Evolutionary conservation across 2,888 invertebrate genomes (phyloP).

Genomic region (Acrobasis suavella): DNA sequence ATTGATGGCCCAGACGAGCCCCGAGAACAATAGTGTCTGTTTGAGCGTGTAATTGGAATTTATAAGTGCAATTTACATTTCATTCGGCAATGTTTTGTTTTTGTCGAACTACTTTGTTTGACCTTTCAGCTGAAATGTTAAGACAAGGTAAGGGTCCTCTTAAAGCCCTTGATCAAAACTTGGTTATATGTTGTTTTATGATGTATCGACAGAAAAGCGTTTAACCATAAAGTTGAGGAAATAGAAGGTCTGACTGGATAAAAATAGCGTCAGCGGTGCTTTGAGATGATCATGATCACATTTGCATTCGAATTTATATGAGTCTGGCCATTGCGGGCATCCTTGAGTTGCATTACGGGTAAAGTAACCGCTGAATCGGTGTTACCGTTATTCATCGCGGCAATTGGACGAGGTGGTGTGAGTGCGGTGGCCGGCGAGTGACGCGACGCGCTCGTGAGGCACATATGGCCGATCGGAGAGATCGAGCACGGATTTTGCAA

Average conservation of each 20-base stretch:
- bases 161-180: too few relatives aligned
- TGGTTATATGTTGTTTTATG: too few relatives aligned
- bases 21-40: constrained; percentile 54
- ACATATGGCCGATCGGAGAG: constrained; percentile 42
- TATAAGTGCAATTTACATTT: constrained; percentile 52
- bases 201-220: too few relatives aligned
- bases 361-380: constrained; percentile 41
- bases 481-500: constrained; percentile 38
- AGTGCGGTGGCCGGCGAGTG: constrained; percentile 34
- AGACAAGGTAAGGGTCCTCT: not conserved
- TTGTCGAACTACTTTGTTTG: not conserved
- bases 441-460: constrained; percentile 42
- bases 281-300: constrained; percentile 37
- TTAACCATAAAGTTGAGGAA: too few relatives aligned
- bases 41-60: constrained; percentile 53
- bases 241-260: not conserved
- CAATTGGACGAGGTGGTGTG: constrained; percentile 40
- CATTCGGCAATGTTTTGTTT: constrained; percentile 44
- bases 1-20: constrained; percentile 47
- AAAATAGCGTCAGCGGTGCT: not conserved
- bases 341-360: constrained; percentile 50
- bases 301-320: constrained; percentile 33
- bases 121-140: not conserved
- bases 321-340: constrained; percentile 36
- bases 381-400: constrained; percentile 50